Conservation (phyloP, 37 sponge, comb jelly and placozoan species). For the Ephydatia muelleri region DNA sequence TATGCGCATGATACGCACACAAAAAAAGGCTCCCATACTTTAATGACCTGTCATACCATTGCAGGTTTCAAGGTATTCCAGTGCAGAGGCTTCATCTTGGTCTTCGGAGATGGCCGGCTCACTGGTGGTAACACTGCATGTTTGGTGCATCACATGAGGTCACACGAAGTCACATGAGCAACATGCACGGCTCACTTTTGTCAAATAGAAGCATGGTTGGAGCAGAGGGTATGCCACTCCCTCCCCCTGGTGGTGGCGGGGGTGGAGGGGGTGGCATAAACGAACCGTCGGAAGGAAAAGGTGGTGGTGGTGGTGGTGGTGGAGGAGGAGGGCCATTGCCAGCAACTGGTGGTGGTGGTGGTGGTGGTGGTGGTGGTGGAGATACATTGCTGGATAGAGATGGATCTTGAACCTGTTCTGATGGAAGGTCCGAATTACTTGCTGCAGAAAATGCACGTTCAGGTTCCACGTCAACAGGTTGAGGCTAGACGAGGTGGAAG, state of each 20-base stretch:
- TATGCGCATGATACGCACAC: no score
- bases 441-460: neutral
- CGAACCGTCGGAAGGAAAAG: neutral
- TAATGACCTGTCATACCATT: conserved; percentile 19
- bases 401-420: neutral
- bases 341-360: conserved; percentile 37
- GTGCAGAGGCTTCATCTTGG: conserved; percentile 70
- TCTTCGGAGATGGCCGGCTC: conserved; percentile 7
- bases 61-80: conserved; percentile 64
- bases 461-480: conserved; percentile 6
- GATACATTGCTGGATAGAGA: conserved; percentile 12
- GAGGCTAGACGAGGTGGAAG: conserved; percentile 4
- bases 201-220: neutral
- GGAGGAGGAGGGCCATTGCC: conserved; percentile 31
- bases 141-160: neutral
- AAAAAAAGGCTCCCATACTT: no score
- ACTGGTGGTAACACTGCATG: neutral
- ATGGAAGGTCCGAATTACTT: neutral
- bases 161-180: neutral
- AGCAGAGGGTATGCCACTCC: neutral
- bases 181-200: neutral
- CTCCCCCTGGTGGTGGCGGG: conserved; percentile 23
- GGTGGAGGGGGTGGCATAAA: conserved; percentile 18
- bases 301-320: conserved; percentile 11
- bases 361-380: conserved; percentile 39